A percentile compares a stretch with the other conserved stretches of the same genome.
phyloP scores from a whole-genome alignment of 2,113 vertebrate genomes.

The Notechis scutatus region DNA sequence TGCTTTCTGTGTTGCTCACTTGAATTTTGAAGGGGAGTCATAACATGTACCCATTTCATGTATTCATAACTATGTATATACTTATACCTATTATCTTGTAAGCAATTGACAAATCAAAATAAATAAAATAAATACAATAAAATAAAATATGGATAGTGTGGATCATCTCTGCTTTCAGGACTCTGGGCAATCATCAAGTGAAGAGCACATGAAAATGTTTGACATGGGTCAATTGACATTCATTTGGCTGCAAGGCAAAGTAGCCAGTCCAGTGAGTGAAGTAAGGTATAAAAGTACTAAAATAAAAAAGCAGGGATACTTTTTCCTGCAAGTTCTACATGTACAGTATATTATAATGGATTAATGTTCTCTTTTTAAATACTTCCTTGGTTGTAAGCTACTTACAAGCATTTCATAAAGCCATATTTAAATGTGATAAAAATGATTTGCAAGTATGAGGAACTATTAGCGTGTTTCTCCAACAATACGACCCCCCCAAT shows the following conservation, averaged over 20 bases:
- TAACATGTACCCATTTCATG: too few relatives aligned
- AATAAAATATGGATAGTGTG: background rate
- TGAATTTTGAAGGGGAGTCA: too few relatives aligned
- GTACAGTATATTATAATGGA: background rate
- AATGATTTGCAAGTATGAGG: background rate
- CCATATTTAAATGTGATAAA: background rate
- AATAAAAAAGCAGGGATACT: background rate
- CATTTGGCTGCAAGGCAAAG: background rate
- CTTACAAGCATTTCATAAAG: background rate
- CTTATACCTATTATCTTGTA: too few relatives aligned
- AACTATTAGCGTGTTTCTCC: background rate
- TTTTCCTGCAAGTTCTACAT: background rate
- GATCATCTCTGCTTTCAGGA: background rate
- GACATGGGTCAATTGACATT: background rate
- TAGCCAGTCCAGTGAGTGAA: background rate
- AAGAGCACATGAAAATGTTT: background rate
- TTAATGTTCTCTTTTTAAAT: background rate
- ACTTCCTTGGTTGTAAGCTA: background rate
- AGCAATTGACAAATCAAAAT: too few relatives aligned
- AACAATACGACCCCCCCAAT: too few relatives aligned
- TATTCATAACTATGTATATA: too few relatives aligned
- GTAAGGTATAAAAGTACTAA: background rate
- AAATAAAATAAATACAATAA: too few relatives aligned
- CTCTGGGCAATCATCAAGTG: background rate
- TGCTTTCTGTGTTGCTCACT: too few relatives aligned